phyloP scores from a whole-genome alignment of 1,140 invertebrate species.

The Laupala kohalensis region DNA sequence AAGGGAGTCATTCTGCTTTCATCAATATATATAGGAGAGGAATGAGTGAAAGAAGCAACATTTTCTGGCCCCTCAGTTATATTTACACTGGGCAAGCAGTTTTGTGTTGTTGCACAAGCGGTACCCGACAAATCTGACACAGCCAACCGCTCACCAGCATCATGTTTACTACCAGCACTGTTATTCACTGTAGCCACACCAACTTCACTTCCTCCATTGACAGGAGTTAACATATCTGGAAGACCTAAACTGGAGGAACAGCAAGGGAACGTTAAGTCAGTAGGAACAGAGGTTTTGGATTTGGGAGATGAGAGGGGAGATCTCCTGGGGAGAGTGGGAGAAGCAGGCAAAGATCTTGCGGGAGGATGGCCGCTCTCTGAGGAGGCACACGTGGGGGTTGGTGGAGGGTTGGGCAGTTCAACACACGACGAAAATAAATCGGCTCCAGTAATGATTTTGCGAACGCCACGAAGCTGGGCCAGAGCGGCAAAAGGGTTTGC shows the following conservation, averaged over 20 bases:
- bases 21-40: background rate
- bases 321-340: constrained; percentile 15
- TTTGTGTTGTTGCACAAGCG: background rate
- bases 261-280: background rate
- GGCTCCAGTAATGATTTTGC: constrained; percentile 48
- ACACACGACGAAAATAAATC: constrained; percentile 61
- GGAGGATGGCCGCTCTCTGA: constrained; percentile 12
- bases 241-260: background rate
- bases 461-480: constrained; percentile 51
- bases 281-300: background rate
- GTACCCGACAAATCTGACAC: background rate
- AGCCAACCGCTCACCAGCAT: background rate
- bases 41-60: background rate
- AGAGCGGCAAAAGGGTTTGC: constrained; percentile 57
- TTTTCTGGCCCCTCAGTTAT: background rate
- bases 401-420: constrained; percentile 46
- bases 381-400: constrained; percentile 11
- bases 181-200: background rate
- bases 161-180: background rate
- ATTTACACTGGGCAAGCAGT: background rate
- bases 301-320: background rate
- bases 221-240: background rate
- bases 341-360: constrained; percentile 17
- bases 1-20: background rate
- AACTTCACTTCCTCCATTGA: background rate